Conservation (phyloP, 2,113 vertebrate genomes). For the Rhegmatorhina hoffmannsi region DNA sequence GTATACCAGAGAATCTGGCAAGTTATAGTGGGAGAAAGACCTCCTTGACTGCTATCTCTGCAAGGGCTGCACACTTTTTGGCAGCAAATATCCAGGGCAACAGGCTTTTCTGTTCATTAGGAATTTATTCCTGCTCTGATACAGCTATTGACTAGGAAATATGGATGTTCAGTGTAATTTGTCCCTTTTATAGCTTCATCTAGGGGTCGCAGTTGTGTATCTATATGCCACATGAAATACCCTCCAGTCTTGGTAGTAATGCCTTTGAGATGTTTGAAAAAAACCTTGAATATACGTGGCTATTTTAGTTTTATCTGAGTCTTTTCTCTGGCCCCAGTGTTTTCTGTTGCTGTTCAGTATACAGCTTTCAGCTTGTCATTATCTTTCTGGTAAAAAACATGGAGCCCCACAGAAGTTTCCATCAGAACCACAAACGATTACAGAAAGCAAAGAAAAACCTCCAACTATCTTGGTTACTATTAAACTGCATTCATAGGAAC, state of each 20-base stretch:
- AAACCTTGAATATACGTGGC: rapidly evolving
- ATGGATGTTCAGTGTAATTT: neutral
- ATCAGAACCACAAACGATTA: neutral
- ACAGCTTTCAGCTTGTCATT: neutral
- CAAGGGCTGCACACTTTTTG: neutral
- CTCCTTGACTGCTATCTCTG: neutral
- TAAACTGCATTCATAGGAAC: neutral
- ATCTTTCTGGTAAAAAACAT: neutral
- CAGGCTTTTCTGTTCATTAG: neutral
- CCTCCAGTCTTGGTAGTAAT: neutral
- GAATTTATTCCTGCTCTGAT: neutral
- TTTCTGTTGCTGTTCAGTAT: neutral
- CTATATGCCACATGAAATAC: neutral
- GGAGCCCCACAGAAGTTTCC: neutral
- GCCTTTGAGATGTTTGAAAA: neutral
- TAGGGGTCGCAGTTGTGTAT: neutral
- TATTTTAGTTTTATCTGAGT: neutral
- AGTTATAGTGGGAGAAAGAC: neutral
- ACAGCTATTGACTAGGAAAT: neutral
- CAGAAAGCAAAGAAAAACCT: constrained; percentile 29
- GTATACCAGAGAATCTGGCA: neutral
- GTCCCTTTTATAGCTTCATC: neutral
- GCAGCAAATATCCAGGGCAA: neutral
- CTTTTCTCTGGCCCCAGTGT: neutral
- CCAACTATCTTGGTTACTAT: neutral